Conservation (phyloP, 2,797 vertebrate genomes). For the Morus bassanus region DNA sequence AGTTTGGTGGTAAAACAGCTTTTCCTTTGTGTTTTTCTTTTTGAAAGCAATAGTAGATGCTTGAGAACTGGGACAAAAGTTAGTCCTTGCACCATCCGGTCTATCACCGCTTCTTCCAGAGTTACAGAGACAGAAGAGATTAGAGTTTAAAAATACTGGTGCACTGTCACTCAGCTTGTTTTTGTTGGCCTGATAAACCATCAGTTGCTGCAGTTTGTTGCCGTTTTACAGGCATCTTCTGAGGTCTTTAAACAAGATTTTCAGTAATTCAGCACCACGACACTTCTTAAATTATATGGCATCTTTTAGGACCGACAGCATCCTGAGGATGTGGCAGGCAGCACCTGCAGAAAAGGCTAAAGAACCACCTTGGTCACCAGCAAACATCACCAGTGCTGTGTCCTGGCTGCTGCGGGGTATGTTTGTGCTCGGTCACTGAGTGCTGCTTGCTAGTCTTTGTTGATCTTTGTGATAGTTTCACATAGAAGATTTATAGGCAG, state of each 20-base stretch:
- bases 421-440: rapidly evolving
- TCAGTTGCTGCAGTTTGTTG: conserved; percentile 16
- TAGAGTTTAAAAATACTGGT: background rate
- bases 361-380: background rate
- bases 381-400: rapidly evolving
- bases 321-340: background rate
- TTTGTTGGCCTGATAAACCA: conserved; percentile 4
- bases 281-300: background rate
- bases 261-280: background rate
- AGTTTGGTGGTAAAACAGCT: background rate
- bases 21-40: background rate
- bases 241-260: background rate
- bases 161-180: background rate
- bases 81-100: conserved; percentile 10
- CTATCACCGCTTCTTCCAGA: background rate
- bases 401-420: too few species aligned
- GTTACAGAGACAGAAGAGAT: background rate
- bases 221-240: background rate
- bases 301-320: background rate
- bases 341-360: background rate
- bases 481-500: background rate
- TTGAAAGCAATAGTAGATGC: background rate
- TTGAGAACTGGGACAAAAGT: conserved; percentile 30
- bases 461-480: background rate
- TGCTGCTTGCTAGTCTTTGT: background rate